These are phyloP conservation scores for Apis dorsata DNA, from an alignment of 1,140 invertebrate species.

Conservation along the genomic window DNA sequence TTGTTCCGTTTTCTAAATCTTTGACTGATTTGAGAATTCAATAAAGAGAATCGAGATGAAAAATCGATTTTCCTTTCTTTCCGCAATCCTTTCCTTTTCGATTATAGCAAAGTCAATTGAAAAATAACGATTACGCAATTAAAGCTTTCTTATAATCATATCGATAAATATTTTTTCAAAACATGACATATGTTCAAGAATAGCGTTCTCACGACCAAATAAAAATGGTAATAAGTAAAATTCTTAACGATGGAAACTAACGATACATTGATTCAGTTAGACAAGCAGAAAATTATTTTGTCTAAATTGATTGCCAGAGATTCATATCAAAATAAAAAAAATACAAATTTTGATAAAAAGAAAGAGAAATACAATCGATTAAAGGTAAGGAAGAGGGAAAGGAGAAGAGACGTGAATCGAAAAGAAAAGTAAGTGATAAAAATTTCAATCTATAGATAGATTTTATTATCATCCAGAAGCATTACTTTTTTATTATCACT, in stretches of 20 bases:
- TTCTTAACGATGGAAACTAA: too few species aligned
- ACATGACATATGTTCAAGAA: not conserved
- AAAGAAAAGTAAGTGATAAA: conserved; percentile 57
- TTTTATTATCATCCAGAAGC: conserved; percentile 22
- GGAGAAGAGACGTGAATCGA: conserved; percentile 2
- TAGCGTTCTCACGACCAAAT: too few species aligned
- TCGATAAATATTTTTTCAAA: not conserved
- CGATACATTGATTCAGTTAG: too few species aligned
- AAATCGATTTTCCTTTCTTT: not conserved
- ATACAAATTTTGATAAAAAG: conserved; percentile 27
- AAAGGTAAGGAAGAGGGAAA: conserved; percentile 40
- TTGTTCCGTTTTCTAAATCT: not conserved
- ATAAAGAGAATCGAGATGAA: not conserved
- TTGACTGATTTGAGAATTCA: too few species aligned
- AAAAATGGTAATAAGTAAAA: too few species aligned
- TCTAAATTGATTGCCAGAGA: too few species aligned
- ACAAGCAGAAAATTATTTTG: too few species aligned
- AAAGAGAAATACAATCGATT: conserved; percentile 27
- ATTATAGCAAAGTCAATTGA: not conserved
- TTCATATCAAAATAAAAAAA: conserved; percentile 26
- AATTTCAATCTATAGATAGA: conserved; percentile 53
- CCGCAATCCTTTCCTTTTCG: not conserved
- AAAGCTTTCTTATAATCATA: not conserved
- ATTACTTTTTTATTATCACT: conserved; percentile 29
- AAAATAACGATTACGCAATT: conserved; percentile 5